These are phyloP conservation scores for Parasteatoda lunata DNA, from an alignment of 2,888 invertebrate genomes.

Conservation along the genomic window DNA sequence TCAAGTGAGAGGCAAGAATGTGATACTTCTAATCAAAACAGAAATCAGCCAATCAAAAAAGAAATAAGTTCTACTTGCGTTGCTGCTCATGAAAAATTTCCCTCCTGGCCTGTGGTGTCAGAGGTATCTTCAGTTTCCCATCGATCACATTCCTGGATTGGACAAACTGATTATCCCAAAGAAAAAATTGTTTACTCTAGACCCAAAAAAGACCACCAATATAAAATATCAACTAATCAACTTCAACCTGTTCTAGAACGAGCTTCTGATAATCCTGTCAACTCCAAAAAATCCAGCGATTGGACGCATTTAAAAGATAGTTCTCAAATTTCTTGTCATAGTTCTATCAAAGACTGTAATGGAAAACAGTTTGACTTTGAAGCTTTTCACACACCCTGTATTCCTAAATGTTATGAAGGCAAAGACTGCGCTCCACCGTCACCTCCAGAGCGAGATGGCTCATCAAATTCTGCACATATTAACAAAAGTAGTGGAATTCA, in stretches of 20 bases:
- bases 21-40: slow-evolving; percentile 11
- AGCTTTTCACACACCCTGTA: slow-evolving; percentile 73
- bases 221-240: slow-evolving; percentile 80
- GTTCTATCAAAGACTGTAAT: slow-evolving; percentile 16
- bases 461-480: slow-evolving; percentile 72
- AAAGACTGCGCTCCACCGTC: slow-evolving; percentile 82
- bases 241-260: slow-evolving; percentile 82
- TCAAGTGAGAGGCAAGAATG: slow-evolving; percentile 18
- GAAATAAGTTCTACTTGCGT: slow-evolving; percentile 77
- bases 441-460: slow-evolving; percentile 80
- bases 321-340: background rate
- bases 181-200: slow-evolving; percentile 80
- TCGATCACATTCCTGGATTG: slow-evolving; percentile 83
- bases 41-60: background rate
- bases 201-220: slow-evolving; percentile 77
- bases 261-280: slow-evolving; percentile 80
- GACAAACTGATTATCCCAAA: slow-evolving; percentile 82
- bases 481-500: slow-evolving; percentile 20
- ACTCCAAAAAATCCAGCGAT: slow-evolving; percentile 71
- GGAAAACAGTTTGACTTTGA: slow-evolving; percentile 59
- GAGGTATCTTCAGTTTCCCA: slow-evolving; percentile 76
- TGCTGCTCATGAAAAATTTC: slow-evolving; percentile 84
- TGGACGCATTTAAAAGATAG: background rate
- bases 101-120: slow-evolving; percentile 83
- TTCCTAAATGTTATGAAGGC: slow-evolving; percentile 79